phyloP scores from a whole-genome alignment of 2,113 vertebrate species.

The Brienomyrus brachyistius region DNA sequence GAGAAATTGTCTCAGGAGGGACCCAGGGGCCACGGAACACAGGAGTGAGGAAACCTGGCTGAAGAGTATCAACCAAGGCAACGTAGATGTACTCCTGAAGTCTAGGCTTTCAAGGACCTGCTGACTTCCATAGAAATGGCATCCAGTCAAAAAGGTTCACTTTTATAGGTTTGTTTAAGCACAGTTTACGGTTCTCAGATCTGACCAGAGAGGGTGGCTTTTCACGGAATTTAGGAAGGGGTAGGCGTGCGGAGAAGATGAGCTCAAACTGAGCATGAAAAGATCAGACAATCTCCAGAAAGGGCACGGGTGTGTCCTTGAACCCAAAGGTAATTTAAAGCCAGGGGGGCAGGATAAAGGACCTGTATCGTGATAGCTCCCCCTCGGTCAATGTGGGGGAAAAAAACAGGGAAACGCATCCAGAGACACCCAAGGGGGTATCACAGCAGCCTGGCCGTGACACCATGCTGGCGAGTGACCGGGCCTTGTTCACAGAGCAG shows the following conservation, averaged over 20 bases:
- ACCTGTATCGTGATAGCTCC: neutral
- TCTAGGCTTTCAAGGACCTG: neutral
- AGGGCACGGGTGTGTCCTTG: neutral
- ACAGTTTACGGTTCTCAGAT: neutral
- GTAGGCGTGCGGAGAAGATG: conserved; percentile 9
- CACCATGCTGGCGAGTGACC: neutral
- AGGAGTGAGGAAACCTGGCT: neutral
- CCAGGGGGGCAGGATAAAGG: neutral
- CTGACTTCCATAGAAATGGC: neutral
- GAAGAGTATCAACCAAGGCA: neutral
- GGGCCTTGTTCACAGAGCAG: neutral
- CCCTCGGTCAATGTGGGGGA: neutral
- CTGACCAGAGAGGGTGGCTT: neutral
- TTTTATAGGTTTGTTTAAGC: neutral
- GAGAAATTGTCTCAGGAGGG: neutral
- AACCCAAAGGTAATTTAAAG: conserved; percentile 23
- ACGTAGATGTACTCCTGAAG: neutral
- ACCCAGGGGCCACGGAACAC: neutral
- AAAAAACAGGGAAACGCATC: neutral
- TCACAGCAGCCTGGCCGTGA: neutral
- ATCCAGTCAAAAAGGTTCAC: neutral
- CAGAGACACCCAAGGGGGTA: neutral
- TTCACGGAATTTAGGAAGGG: neutral
- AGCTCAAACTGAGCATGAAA: conserved; percentile 50
- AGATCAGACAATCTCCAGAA: conserved; percentile 40